Evolutionary conservation across 2,888 invertebrate species (phyloP).

Genomic region (Drosophila parthenogenetica): DNA sequence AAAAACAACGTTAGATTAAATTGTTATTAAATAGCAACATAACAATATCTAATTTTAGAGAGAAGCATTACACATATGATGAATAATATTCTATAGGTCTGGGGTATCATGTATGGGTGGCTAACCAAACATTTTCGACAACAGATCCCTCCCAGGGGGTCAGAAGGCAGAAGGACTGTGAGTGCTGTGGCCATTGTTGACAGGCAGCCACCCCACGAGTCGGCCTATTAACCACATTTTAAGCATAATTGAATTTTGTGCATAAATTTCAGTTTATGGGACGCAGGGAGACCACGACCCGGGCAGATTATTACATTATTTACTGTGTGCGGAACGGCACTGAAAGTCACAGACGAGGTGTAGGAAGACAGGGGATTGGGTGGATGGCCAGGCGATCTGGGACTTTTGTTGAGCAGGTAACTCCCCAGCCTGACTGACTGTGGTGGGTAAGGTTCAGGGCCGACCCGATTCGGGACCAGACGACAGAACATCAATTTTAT

Average conservation of each 20-base stretch:
- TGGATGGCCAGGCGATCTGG: conserved; percentile 15
- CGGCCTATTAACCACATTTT: conserved; percentile 80
- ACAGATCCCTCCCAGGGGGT: conserved; percentile 42
- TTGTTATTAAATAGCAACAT: conserved; percentile 75
- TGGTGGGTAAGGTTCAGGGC: conserved; percentile 5
- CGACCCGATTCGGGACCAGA: conserved; percentile 40
- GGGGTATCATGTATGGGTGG: conserved; percentile 7
- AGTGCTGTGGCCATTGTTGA: conserved; percentile 53
- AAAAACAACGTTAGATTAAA: conserved; percentile 43
- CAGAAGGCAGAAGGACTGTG: not conserved
- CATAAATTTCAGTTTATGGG: conserved; percentile 80
- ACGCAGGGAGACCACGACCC: conserved; percentile 74
- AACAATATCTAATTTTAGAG: conserved; percentile 73
- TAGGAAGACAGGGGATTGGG: not conserved
- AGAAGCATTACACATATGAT: conserved; percentile 23
- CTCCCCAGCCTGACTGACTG: conserved; percentile 9
- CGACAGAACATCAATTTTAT: conserved; percentile 75
- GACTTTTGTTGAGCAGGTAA: conserved; percentile 25
- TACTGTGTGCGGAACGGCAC: conserved; percentile 57
- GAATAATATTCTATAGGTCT: conserved; percentile 60
- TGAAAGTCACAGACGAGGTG: conserved; percentile 5
- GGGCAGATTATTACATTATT: conserved; percentile 79
- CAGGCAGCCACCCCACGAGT: conserved; percentile 46
- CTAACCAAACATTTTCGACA: conserved; percentile 21
- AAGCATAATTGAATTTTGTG: conserved; percentile 80